Percentiles rank a stretch among this genome's conserved stretches.
These are phyloP conservation scores for Peromyscus polionotus DNA, from an alignment of 2,113 vertebrate genomes.

Conservation along the genomic window DNA sequence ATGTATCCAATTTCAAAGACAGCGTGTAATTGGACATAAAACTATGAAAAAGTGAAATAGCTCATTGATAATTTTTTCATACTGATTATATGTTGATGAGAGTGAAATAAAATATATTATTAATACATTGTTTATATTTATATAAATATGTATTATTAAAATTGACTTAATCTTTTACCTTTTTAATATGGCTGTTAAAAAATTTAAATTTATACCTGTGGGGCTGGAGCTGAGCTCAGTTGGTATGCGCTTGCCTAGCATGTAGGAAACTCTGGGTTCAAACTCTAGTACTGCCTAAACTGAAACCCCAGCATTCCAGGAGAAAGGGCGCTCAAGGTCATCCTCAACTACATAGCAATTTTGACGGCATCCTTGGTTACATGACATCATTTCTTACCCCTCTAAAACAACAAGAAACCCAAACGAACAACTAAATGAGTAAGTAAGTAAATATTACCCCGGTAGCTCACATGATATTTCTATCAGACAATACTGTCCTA, in stretches of 20 bases:
- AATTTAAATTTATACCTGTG: not conserved
- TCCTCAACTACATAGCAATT: not conserved
- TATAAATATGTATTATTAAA: not conserved
- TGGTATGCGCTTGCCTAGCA: not conserved
- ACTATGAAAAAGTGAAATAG: not conserved
- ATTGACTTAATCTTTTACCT: not conserved
- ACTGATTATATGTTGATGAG: not conserved
- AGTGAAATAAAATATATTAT: not conserved
- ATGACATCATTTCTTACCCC: no score
- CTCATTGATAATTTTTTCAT: not conserved
- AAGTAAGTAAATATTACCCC: not conserved
- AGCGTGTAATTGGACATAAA: not conserved
- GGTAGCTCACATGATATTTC: not conserved
- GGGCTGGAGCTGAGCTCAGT: not conserved
- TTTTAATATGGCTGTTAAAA: constrained; percentile 4
- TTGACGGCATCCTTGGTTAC: not conserved
- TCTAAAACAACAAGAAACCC: not conserved
- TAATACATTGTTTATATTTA: not conserved
- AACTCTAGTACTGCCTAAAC: not conserved
- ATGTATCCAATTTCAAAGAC: not conserved
- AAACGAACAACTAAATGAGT: not conserved
- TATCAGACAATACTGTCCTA: not conserved
- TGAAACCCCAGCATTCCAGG: not conserved
- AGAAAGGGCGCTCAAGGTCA: not conserved
- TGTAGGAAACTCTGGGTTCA: not conserved